Conservation (phyloP, 2,113 vertebrate genomes). For the Dendropsophus ebraccatus region DNA sequence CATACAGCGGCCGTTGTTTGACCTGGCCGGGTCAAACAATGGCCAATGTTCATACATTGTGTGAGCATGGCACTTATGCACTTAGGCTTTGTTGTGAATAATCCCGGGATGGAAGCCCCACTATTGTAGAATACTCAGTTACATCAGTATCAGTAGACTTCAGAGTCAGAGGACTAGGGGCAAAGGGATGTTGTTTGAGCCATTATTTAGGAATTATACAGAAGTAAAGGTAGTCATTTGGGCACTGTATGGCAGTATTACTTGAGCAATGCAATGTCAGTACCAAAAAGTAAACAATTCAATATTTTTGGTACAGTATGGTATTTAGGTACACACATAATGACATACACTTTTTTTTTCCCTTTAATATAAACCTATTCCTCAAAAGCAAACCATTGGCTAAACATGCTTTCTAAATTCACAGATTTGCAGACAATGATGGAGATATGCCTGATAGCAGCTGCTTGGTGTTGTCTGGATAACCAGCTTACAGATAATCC, state of each 20-base stretch:
- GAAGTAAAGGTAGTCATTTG: background rate
- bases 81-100: too few species aligned
- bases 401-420: background rate
- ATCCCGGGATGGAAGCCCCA: too few species aligned
- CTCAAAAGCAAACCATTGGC: background rate
- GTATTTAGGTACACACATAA: too few species aligned
- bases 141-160: background rate
- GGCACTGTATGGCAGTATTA: background rate
- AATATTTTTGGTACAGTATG: too few species aligned
- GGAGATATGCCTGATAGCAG: background rate
- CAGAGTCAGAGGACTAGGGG: background rate
- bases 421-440: background rate
- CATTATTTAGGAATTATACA: background rate
- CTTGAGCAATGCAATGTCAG: background rate
- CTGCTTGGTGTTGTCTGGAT: background rate
- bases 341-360: too few species aligned
- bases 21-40: too few species aligned
- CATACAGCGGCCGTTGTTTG: too few species aligned
- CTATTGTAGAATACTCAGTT: background rate
- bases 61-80: background rate
- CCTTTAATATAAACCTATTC: background rate
- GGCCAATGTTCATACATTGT: too few species aligned
- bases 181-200: too few species aligned
- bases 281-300: too few species aligned
- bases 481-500: slow-evolving; percentile 11